Evolutionary conservation across 1,140 invertebrate species (phyloP), one percentile per base, ranked within the genome.

Genomic region (Leptonema lineaticorne): DNA sequence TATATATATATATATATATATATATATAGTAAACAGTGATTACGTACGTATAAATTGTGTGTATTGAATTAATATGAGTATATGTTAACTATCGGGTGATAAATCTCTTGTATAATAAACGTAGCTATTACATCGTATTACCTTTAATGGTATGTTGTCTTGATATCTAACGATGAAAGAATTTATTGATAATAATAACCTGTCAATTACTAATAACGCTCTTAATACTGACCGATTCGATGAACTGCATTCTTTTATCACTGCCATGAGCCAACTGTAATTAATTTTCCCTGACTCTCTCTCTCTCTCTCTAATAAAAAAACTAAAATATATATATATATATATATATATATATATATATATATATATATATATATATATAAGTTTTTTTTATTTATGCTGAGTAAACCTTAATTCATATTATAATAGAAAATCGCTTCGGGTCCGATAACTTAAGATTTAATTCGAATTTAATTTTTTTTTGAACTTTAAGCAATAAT

Each of bases 391-490:
- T n/a, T n/a, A n/a, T n/a, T n/a, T n/a, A 33, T 33, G 11, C 37
- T 41, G 9, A 9, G 16, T 41, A 33, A 33, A 33, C 30, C 30
- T 5, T 33, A 41, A 14, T 41, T 41, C 16, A 41, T 41, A 14
- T 41, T 4, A 4, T 41, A 11, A 33, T 33, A 11, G 30, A 33
- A 33, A 5, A 11, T 33, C 37, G 11, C 16, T 41, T 41, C 16
- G 16, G 16, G 27, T 53, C 22, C 8, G 4, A 14, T 14, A n/a
- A 20, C 27, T 53, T 53, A 26, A 26, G 16, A 53, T 59, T 59
- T 59, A 11, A 59, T 59, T 27, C 24, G 57, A 59, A 33, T 59
- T 59, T 59, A 59, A 59, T 59, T 59, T 59, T 59, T 33, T 37
- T 8, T 16, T 29, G 30, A 27, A 53, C 50, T 53, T 24, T 53